Evolutionary conservation across 2,888 invertebrate species (phyloP).

Genomic region (Oxystoma pomonae): DNA sequence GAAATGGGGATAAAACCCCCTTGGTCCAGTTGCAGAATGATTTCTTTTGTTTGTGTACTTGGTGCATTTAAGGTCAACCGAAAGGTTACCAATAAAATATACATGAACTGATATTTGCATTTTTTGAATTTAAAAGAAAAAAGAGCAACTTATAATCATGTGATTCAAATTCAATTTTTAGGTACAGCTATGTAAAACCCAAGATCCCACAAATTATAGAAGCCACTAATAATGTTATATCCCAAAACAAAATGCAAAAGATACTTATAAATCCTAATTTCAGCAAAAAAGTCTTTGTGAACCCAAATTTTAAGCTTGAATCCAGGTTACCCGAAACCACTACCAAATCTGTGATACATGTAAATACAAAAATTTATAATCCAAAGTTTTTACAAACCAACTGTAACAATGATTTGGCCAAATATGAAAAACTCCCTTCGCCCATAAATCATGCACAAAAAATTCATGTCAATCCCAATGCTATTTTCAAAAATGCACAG

Average conservation of each 20-base stretch:
- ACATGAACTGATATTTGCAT: no score
- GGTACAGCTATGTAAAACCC: neutral
- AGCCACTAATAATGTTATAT: neutral
- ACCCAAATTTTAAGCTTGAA: conserved; percentile 40
- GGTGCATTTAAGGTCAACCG: no score
- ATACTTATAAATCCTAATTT: conserved; percentile 45
- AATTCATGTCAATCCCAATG: conserved; percentile 21
- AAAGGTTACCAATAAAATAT: no score
- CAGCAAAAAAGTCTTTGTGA: conserved; percentile 41
- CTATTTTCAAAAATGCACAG: conserved; percentile 21
- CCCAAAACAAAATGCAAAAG: no score
- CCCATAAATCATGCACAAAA: conserved; percentile 26
- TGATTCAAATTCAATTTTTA: no score
- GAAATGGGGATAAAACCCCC: no score
- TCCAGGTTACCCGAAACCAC: no score
- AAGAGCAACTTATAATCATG: no score
- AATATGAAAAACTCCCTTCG: neutral
- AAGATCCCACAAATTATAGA: neutral
- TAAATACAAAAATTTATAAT: conserved; percentile 15
- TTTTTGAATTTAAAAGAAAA: no score
- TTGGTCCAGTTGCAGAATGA: no score
- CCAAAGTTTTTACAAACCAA: neutral
- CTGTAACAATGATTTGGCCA: no score
- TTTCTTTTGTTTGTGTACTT: no score
- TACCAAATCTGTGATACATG: conserved; percentile 18